Base-by-base conservation (phyloP, 2,888 invertebrate species). In the Antitype chi region DNA sequence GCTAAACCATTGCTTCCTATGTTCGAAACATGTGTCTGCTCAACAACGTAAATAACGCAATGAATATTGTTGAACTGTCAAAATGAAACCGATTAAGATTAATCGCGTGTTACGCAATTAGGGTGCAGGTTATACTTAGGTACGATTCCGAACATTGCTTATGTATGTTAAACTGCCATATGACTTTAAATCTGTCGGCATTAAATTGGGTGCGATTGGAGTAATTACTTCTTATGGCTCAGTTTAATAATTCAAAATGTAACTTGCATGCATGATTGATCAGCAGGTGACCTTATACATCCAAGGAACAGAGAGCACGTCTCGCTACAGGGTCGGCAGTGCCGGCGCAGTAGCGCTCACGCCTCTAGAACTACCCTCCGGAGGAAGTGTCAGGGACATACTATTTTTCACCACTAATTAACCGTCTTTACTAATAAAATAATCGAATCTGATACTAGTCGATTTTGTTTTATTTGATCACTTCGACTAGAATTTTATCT, bases 351-450 rank as follows among this genome's bases (percentile, higher is more conserved):
- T 93, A 5, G 89, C 93, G 0, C 88, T 94, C 32, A 87, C 94
- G 0, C 91, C 94, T 0, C 81, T 95, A 1, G 94, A 95, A 17
- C 89, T 94, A 55, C 93, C 94, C 3, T 90, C 94, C 0, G 91
- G 92, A 0, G 95, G 94, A 49, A 95, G 95, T 74, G 94, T 94
- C 25, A 87, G 95, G 20, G 95, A 96, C 70, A 95, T 96, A 62
- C 88, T 96, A 60, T 96, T 95, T 87, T 96, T 96, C 67, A 94
- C 95, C 28, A 91, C 94, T 43, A 93, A 93, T 71, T 94, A 82
- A 90, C 28, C 76, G 60, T 73, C 13, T 57, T 49, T 52, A 49
- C 38, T 28, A 78, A 85, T 79, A 70, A 74, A 71, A 69, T 70
- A 74, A 32, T 67, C 3, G 11, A 67, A 70, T 70, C 70, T 32